A percentile compares a stretch with the other conserved stretches of the same genome.
phyloP scores from a whole-genome alignment of 2,797 vertebrate genomes.

The Platyrinchus mystaceus region DNA sequence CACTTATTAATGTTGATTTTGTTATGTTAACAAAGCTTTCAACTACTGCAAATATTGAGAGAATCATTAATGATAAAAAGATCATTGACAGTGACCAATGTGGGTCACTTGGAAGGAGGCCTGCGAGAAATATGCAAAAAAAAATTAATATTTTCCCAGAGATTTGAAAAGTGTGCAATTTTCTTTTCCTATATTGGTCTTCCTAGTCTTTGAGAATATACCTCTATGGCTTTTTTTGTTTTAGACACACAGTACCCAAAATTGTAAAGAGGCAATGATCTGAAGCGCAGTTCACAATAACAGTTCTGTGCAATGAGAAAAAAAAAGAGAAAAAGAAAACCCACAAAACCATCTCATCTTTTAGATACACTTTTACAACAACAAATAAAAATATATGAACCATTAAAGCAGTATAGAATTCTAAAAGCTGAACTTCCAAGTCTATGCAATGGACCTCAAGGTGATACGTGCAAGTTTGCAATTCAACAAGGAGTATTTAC shows the following conservation, averaged over 20 bases:
- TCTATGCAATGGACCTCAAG: background rate
- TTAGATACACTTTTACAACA: background rate
- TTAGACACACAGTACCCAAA: background rate
- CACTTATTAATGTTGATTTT: background rate
- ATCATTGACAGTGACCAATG: background rate
- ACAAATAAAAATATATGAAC: slow-evolving; percentile 25
- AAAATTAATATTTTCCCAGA: background rate
- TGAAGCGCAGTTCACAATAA: background rate
- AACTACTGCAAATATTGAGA: background rate
- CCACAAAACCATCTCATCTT: background rate
- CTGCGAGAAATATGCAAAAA: background rate
- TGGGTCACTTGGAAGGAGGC: background rate
- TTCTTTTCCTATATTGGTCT: background rate
- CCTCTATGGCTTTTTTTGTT: background rate
- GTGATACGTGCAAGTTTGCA: background rate
- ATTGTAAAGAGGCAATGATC: background rate
- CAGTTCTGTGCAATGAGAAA: background rate
- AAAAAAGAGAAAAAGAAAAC: background rate
- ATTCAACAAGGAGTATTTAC: background rate
- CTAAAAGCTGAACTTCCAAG: background rate
- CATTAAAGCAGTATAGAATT: background rate
- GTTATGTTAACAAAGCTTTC: background rate
- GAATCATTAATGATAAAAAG: background rate
- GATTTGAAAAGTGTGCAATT: background rate
- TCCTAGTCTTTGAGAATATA: background rate